These are phyloP conservation scores for Bathynomus jamesi DNA, from an alignment of 1,140 invertebrate genomes.

Conservation along the genomic window DNA sequence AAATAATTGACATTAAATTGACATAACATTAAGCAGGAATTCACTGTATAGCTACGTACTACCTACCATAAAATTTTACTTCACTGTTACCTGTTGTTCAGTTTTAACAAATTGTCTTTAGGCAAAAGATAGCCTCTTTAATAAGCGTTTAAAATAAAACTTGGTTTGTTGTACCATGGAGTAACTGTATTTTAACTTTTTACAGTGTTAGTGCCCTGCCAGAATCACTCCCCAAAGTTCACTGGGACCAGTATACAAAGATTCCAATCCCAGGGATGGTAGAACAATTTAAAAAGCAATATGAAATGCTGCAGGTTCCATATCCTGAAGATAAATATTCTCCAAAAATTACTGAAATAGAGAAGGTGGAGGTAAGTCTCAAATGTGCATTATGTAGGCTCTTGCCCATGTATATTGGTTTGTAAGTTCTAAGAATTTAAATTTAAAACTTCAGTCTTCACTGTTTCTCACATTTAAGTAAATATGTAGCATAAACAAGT, in stretches of 20 bases:
- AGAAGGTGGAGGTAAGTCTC: conserved; percentile 55
- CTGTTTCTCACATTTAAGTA: too few relatives aligned
- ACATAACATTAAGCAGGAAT: too few relatives aligned
- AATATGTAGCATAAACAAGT: too few relatives aligned
- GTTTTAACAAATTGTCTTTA: too few relatives aligned
- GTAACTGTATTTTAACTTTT: conserved; percentile 21
- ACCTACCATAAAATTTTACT: too few relatives aligned
- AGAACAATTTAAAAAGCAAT: conserved; percentile 72
- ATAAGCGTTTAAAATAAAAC: too few relatives aligned
- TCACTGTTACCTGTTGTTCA: too few relatives aligned
- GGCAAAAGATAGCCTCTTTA: too few relatives aligned
- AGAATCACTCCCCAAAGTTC: conserved; percentile 66
- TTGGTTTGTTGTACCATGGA: too few relatives aligned
- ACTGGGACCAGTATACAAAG: conserved; percentile 66
- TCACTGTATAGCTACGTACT: too few relatives aligned
- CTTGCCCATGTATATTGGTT: conserved; percentile 9
- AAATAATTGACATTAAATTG: too few relatives aligned
- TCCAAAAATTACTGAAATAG: conserved; percentile 56
- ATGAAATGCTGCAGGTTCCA: conserved; percentile 61
- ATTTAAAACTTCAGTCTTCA: too few relatives aligned
- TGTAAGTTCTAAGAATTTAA: background rate
- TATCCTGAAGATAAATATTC: conserved; percentile 68
- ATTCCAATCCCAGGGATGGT: conserved; percentile 64
- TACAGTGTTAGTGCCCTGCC: conserved; percentile 60
- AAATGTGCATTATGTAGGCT: conserved; percentile 2